Evolutionary conservation across 2,797 vertebrate species (phyloP).

Genomic region (Philypnodon macrostomus): DNA sequence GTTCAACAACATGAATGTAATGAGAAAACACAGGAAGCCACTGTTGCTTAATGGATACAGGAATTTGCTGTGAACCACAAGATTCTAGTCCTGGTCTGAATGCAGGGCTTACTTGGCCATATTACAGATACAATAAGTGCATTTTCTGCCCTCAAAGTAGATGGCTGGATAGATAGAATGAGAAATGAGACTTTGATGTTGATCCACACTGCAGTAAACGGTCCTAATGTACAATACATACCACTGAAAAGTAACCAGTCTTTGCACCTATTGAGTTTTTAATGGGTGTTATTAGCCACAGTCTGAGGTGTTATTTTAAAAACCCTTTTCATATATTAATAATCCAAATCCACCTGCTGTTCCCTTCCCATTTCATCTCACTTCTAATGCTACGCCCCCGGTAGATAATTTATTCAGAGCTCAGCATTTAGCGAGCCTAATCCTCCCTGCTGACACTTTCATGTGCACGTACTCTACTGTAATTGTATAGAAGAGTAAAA

Average conservation of each 20-base stretch:
- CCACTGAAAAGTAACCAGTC: not conserved
- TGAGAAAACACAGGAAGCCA: no score
- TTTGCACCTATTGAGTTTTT: not conserved
- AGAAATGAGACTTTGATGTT: no score
- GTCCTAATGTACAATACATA: no score
- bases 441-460: constrained; percentile 61
- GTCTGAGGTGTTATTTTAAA: constrained; percentile 20
- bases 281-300: constrained; percentile 3
- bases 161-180: no score
- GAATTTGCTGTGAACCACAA: no score
- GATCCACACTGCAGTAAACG: no score
- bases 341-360: constrained; percentile 22
- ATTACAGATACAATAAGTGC: no score
- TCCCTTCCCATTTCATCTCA: constrained; percentile 3
- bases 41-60: no score
- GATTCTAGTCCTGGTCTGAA: no score
- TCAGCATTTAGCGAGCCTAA: constrained; percentile 69
- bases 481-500: constrained; percentile 68
- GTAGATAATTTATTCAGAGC: constrained; percentile 64
- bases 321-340: constrained; percentile 18
- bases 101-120: no score
- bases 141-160: no score
- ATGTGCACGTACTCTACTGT: constrained; percentile 58
- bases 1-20: no score
- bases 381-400: constrained; percentile 17